Evolutionary conservation across 2,888 invertebrate genomes (phyloP), one percentile per base, ranked within the genome.

Genomic region (Drosophila peninsularis): DNA sequence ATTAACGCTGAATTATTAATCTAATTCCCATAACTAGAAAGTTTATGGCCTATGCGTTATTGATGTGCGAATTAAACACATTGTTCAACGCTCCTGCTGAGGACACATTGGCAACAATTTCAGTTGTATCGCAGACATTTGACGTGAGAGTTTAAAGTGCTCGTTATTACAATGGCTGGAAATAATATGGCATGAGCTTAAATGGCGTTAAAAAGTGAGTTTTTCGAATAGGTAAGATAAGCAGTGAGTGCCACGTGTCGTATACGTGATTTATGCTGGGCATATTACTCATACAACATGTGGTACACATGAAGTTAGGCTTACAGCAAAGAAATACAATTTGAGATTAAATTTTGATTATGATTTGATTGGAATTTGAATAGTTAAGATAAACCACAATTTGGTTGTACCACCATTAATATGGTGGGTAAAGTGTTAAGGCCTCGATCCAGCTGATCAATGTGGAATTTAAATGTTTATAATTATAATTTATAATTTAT

Each of bases 31-130:
- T n/a, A 41, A 34, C 24, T 37, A 53, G 53, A 27, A 52, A 54
- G 17, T 52, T 4, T 49, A 39, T 50, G 6, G 21, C 14, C 37
- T 19, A 57, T 68, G 9, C 19, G 21, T 68, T 62, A 74, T 67
- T 67, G 1, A 73, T 32, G 19, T 45, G 21, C n/a, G 13, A 34
- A 39, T 32, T 9, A 19, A 34, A 14, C 21, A n/a, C 49, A 32
- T 42, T 36, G 17, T 6, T 13, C 32, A 10, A 50, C 55, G 32
- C 39, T 19, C 1, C 19, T 0, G 4, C 3, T 7, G 30, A n/a
- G 13, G n/a, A 9, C 2, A 36, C 9, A 14, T 21, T 19, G 19
- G 14, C 14, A 30, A 27, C 6, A n/a, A 24, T 6, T n/a, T 24
- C 44, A 34, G 47, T 30, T 41, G 17, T 14, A n/a, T 39, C 27